A percentile compares a stretch with the other conserved stretches of the same genome.
phyloP scores from a whole-genome alignment of 2,797 vertebrate genomes.

The Neomorphus geoffroyi region DNA sequence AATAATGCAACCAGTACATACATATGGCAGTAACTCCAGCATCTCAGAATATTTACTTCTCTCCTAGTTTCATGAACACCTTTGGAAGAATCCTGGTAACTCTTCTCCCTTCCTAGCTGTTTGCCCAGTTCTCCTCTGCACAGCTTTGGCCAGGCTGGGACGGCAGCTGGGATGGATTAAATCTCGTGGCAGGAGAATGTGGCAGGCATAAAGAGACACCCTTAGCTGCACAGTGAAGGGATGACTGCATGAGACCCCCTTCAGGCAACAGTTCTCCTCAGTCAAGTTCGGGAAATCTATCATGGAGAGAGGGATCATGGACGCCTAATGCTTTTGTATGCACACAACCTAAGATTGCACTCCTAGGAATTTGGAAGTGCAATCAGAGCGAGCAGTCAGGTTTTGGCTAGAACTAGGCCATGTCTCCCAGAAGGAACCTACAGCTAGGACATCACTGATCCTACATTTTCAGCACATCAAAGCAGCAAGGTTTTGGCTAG shows the following conservation, averaged over 20 bases:
- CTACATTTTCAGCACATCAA: not conserved
- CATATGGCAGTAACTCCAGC: not conserved
- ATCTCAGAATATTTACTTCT: not conserved
- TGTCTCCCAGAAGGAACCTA: not conserved
- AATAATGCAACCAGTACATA: not conserved
- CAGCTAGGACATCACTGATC: not conserved
- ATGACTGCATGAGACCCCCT: too few species aligned
- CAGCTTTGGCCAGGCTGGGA: not conserved
- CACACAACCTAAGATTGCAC: rapidly evolving
- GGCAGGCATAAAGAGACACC: not conserved
- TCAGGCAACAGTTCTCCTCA: not conserved
- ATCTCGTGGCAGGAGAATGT: not conserved
- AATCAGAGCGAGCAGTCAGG: not conserved
- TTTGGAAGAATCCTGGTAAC: not conserved
- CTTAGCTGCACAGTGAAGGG: not conserved
- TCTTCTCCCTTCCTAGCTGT: not conserved
- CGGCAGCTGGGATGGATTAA: not conserved
- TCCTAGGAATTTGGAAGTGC: not conserved
- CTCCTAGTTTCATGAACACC: not conserved
- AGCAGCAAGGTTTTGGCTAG: not conserved
- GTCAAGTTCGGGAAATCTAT: not conserved
- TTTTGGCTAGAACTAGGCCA: not conserved
- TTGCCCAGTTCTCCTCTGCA: not conserved
- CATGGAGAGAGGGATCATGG: not conserved
- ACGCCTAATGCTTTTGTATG: too few species aligned